Base-by-base conservation (phyloP, 2,888 invertebrate genomes). In the Tipula confusa region DNA sequence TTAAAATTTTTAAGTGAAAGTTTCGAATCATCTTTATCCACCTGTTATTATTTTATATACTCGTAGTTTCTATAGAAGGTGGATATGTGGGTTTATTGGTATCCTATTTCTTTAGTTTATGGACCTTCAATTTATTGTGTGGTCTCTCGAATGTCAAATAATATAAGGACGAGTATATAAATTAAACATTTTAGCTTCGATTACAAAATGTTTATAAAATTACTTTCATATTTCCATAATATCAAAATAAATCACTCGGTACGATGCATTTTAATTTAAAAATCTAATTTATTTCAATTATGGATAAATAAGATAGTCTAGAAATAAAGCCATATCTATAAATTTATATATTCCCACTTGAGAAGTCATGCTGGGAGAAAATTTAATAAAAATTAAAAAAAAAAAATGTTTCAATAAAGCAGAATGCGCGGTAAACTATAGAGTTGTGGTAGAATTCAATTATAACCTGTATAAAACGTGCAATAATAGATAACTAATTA, bases 251-350 rank as follows among this genome's bases (percentile, higher is more conserved):
- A 64, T 64, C 64, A 64, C 64, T 18, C 64, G 7, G 64, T 24
- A 64, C 64, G 64, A 18, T 24, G 64, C 64, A 64, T 64, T 64
- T 64, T 64, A 64, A 64, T 64, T 64, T 64, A 64, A 64, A n/a
- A 64, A 64, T 64, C 64, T 18, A 64, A 64, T 64, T 64, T 64
- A 64, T 64, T 64, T 64, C 64, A 64, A 64, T 64, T 64, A 64
- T 64, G 24, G 9, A n/a, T n/a, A 43, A 43, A 43, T 43, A 2
- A n/a, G n/a, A 43, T 2, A 13, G 0, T 11, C 48, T 48, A 48
- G 18, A 64, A 64, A 64, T 64, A 11, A 64, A 64, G 64, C 48
- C n/a, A 64, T 64, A 64, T 9, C 43, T 0, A 48, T 48, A 33
- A 48, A 64, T 64, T 11, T 11, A 64, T 11, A 64, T n/a, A n/a